Evolutionary conservation across 2,797 vertebrate genomes (phyloP).

Genomic region (Smutsia temminckii): DNA sequence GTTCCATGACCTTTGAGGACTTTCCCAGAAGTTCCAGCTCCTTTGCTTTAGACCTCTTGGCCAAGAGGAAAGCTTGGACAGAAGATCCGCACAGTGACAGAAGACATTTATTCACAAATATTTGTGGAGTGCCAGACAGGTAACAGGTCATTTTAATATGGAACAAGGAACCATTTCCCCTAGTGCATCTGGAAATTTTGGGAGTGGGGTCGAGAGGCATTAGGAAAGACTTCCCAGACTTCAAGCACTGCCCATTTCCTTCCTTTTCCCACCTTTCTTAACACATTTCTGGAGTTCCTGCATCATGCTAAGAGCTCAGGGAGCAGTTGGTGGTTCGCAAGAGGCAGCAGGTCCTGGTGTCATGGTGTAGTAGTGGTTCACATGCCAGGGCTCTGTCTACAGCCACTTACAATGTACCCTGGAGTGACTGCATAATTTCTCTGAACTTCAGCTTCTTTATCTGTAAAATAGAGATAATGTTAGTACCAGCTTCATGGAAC

Average conservation of each 20-base stretch:
- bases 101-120: conserved; percentile 11
- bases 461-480: neutral
- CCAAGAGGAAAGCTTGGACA: conserved; percentile 7
- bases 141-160: neutral
- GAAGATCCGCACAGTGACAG: neutral
- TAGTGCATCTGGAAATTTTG: neutral
- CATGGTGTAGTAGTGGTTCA: neutral
- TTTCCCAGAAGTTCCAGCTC: neutral
- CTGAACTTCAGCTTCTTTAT: neutral
- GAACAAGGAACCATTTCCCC: neutral
- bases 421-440: neutral
- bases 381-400: neutral
- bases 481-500: neutral
- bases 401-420: neutral
- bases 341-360: neutral
- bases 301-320: neutral
- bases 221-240: neutral
- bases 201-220: no score
- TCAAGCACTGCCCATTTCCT: neutral
- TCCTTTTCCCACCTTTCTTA: neutral
- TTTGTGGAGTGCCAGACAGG: neutral
- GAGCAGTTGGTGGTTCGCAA: neutral
- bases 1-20: neutral
- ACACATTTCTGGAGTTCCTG: neutral
- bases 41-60: neutral